Base-by-base conservation (phyloP, 1,140 invertebrate species). In the Zaprionus ghesquierei region DNA sequence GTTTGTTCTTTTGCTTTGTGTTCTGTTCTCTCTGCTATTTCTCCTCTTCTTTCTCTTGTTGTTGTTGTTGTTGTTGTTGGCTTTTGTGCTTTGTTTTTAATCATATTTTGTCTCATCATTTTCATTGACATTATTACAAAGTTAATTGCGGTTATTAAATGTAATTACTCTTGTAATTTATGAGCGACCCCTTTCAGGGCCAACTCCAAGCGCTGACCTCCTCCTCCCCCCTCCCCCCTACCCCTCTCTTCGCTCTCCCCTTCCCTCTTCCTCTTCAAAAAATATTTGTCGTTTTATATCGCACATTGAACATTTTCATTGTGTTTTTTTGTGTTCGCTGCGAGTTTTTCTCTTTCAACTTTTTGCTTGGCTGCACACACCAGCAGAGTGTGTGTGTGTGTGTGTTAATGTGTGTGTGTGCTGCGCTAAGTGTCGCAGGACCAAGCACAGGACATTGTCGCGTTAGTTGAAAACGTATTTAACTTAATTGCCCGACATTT, bases 71-170 rank as follows among this genome's bases (percentile, higher is more conserved):
- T n/a, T 38, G 35, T 44, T 31, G 50, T n/a, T n/a, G n/a, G n/a
- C 35, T 41, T 35, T 49, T 84, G 63, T 89, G 69, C 82, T 63
- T 64, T 74, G 65, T 77, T 84, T 85, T 75, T 87, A 77, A 84
- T 84, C 77, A 79, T 77, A 80, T 89, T 89, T 84, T 74, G 84
- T 89, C 84, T 84, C 84, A 89, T 89, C 84, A 75, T 87, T 87
- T 84, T 77, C 84, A 87, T 89, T 89, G 84, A 89, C 84, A 89
- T 89, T 89, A 89, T 89, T 89, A 89, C 84, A 80, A 80, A 89
- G 85, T 84, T 84, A 89, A 89, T 89, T 89, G 79, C 66, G 55
- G 79, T 84, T 80, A 89, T 89, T 89, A 89, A 89, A 89, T 89
- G 75, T 89, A 89, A 89, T 89, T 89, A 80, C 78, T 70, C 51